Conservation (phyloP, 2,113 vertebrate species). For the Leuciscus idus region DNA sequence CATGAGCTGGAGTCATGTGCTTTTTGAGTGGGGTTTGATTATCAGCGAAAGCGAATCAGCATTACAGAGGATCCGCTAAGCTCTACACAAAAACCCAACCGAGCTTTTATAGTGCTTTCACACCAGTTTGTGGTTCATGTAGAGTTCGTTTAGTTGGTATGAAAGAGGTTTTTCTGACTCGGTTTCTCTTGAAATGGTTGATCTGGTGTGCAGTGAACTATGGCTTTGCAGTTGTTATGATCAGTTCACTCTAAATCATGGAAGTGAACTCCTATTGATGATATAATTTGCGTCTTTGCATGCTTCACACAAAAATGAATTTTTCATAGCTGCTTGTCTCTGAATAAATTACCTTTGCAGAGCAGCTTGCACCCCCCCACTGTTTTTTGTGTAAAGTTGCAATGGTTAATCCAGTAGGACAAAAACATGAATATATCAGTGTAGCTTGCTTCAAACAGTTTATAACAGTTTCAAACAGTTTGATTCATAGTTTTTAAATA, state of each 20-base stretch:
- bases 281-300: neutral
- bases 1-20: conserved; percentile 24
- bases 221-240: neutral
- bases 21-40: conserved; percentile 26
- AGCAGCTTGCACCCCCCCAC: neutral
- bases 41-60: conserved; percentile 2
- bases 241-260: neutral
- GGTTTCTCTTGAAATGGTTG: neutral
- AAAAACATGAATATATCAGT: neutral
- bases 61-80: conserved; percentile 19
- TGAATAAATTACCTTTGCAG: neutral
- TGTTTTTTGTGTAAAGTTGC: neutral
- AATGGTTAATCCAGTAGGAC: neutral
- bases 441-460: neutral
- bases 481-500: neutral
- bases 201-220: neutral
- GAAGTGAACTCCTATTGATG: neutral
- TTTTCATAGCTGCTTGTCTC: neutral
- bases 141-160: neutral
- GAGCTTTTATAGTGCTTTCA: neutral
- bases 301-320: neutral
- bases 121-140: neutral
- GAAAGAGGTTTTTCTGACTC: neutral
- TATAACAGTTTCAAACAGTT: neutral
- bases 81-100: conserved; percentile 11